phyloP scores from a whole-genome alignment of 2,888 invertebrate genomes.

The Phortica magna region DNA sequence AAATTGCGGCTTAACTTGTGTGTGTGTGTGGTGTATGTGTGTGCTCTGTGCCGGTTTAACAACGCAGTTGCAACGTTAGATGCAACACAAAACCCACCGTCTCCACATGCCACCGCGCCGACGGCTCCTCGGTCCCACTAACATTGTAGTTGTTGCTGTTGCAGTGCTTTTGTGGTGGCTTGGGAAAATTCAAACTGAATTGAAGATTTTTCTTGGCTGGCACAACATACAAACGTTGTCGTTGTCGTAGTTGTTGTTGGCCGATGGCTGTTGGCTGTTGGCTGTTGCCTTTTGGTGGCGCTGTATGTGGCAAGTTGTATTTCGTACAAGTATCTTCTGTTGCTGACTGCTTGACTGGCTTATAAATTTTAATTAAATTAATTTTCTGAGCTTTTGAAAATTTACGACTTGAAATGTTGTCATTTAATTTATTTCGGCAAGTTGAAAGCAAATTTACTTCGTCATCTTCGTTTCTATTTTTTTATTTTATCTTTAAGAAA shows the following conservation, averaged over 20 bases:
- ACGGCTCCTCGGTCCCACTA: background rate
- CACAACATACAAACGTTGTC: background rate
- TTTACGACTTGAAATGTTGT: conserved; percentile 11
- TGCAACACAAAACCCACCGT: too few relatives aligned
- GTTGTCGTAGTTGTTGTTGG: background rate
- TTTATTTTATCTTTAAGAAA: background rate
- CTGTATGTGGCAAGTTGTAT: background rate
- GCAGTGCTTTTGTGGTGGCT: conserved; percentile 1
- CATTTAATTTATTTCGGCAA: conserved; percentile 27
- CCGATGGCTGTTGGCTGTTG: background rate
- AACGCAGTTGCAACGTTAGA: background rate
- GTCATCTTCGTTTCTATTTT: conserved; percentile 10
- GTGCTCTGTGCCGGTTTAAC: background rate
- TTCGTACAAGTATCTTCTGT: background rate
- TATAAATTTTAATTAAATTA: conserved; percentile 35
- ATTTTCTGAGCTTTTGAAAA: conserved; percentile 30
- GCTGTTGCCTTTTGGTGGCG: background rate
- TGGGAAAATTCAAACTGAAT: conserved; percentile 15
- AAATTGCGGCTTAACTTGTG: conserved; percentile 51
- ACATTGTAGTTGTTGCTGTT: background rate
- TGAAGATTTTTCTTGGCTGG: background rate
- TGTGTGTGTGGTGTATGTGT: background rate
- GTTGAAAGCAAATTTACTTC: conserved; percentile 7
- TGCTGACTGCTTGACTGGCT: conserved; percentile 19
- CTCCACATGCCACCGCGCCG: background rate